Percentiles rank a stretch among this genome's conserved stretches.
These are phyloP conservation scores for Orchestia grillus DNA, from an alignment of 1,140 invertebrate species.

Conservation along the genomic window DNA sequence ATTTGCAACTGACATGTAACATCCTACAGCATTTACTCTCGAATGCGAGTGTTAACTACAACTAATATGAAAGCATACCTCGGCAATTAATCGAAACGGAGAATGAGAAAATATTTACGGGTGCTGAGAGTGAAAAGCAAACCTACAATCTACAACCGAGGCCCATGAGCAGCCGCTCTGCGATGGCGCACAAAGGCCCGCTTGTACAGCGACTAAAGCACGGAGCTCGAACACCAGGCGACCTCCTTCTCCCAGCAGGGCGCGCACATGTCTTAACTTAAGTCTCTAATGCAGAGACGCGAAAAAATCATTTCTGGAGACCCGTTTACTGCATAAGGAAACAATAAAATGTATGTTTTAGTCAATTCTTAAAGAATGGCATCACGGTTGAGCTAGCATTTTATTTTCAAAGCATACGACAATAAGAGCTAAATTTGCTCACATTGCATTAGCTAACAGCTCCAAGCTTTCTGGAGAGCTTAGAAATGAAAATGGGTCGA, in stretches of 20 bases:
- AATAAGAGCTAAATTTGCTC: background rate
- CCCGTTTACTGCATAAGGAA: background rate
- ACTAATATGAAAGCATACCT: background rate
- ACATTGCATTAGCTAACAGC: background rate
- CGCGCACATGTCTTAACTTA: background rate
- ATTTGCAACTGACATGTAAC: background rate
- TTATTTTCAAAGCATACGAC: background rate
- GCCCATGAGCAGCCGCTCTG: no score
- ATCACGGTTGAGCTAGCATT: background rate
- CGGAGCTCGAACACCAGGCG: background rate
- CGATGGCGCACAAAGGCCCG: background rate
- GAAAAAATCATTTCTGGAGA: background rate
- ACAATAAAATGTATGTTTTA: background rate
- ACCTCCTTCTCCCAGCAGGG: background rate
- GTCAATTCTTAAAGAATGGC: background rate
- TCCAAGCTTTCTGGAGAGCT: background rate
- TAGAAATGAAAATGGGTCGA: background rate
- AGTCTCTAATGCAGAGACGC: background rate
- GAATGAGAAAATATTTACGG: background rate
- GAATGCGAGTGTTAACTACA: background rate
- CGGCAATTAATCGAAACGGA: background rate
- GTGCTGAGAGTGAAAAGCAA: background rate
- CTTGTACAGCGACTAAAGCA: background rate
- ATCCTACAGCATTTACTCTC: background rate
- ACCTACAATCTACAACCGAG: background rate